phyloP scores from a whole-genome alignment of 2,888 invertebrate species.

The Aphodius sticticus region DNA sequence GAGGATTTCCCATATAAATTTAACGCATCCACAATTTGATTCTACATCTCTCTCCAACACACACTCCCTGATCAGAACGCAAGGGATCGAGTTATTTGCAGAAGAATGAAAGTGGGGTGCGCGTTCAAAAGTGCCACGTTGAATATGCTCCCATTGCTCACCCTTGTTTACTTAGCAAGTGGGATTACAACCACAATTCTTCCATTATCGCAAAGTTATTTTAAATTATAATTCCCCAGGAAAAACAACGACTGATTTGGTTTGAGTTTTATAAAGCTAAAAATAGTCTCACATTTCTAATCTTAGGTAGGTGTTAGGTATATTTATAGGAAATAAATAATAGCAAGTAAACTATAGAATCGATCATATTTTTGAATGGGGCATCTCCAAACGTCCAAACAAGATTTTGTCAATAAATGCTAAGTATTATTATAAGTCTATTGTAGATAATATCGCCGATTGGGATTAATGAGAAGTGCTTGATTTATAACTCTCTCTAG shows the following conservation, averaged over 20 bases:
- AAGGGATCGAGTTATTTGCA: conserved; percentile 12
- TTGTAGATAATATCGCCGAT: neutral
- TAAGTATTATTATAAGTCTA: neutral
- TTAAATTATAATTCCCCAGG: neutral
- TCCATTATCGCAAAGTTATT: conserved; percentile 23
- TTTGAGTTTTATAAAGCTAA: conserved; percentile 6
- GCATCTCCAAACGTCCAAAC: neutral
- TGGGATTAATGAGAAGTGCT: neutral
- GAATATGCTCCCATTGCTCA: conserved; percentile 11
- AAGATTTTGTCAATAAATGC: neutral
- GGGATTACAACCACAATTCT: conserved; percentile 34
- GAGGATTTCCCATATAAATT: conserved; percentile 32
- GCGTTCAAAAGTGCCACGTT: conserved; percentile 5
- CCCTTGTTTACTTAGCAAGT: conserved; percentile 31
- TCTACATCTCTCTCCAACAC: conserved; percentile 23
- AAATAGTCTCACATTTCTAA: neutral
- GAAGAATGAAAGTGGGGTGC: conserved; percentile 15
- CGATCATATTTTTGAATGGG: neutral
- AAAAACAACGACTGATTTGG: conserved; percentile 21
- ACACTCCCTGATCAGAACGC: conserved; percentile 1
- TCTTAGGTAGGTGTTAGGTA: neutral
- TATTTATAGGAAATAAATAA: neutral
- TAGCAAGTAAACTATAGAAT: neutral
- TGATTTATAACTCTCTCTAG: neutral
- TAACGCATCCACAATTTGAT: conserved; percentile 19